Percentiles rank a stretch among this genome's conserved stretches.
Conservation (phyloP, 2,113 vertebrate genomes). For the human (Homo sapiens) region GRCh38 chr3:137535001-137535500, state of each 20-base stretch:
- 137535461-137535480: no score
- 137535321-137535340: background rate
- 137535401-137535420: background rate
- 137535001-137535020: background rate
- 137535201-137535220: background rate
- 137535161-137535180: background rate
- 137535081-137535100: background rate
- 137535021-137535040: background rate
- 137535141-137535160: background rate
- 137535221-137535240: background rate
- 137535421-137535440: no score
- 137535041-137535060: background rate
- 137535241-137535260: background rate
- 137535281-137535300: background rate
- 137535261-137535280: background rate
- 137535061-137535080: background rate
- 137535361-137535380: background rate
- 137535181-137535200: background rate
- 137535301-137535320: background rate
- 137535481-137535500: no score
- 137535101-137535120: conserved; percentile 19
- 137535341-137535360: background rate
- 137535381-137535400: background rate
- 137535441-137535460: no score
- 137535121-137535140: background rate